Evolutionary conservation across 2,888 invertebrate genomes (phyloP).

Genomic region (Pristionchus fissidentatus): DNA sequence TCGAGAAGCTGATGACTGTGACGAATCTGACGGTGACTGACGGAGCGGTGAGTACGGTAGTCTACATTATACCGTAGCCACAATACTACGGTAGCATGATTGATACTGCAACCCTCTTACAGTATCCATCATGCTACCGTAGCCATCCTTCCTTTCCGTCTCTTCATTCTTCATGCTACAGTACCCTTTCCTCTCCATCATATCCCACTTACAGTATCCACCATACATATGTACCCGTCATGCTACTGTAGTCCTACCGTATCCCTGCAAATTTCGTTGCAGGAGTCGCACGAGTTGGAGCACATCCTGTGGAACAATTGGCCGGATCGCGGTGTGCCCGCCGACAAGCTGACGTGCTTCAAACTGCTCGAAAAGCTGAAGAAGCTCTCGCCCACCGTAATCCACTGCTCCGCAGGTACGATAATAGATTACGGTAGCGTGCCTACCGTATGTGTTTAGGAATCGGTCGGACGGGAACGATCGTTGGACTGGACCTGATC

Average conservation of each 20-base stretch:
- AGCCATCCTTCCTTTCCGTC: too few relatives aligned
- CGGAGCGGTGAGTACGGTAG: conserved; percentile 42
- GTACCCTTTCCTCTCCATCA: background rate
- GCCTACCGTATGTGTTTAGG: conserved; percentile 24
- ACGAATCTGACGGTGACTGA: conserved; percentile 56
- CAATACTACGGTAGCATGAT: background rate
- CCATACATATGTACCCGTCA: too few relatives aligned
- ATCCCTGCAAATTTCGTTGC: background rate
- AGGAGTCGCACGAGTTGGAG: conserved; percentile 41
- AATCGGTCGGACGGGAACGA: conserved; percentile 48
- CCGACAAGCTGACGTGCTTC: conserved; percentile 12
- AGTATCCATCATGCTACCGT: background rate
- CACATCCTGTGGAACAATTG: conserved; percentile 49
- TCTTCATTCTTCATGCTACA: background rate
- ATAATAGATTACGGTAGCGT: background rate
- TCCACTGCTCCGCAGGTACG: conserved; percentile 50
- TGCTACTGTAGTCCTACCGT: background rate
- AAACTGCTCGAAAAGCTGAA: conserved; percentile 41
- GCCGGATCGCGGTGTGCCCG: conserved; percentile 47
- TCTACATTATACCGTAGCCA: background rate
- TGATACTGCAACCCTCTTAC: background rate
- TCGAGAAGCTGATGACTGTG: conserved; percentile 58
- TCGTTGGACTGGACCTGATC: conserved; percentile 41
- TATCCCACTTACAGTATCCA: background rate
- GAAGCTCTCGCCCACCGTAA: conserved; percentile 44